phyloP scores from a whole-genome alignment of 2,797 vertebrate genomes.

The Pygocentrus nattereri region DNA sequence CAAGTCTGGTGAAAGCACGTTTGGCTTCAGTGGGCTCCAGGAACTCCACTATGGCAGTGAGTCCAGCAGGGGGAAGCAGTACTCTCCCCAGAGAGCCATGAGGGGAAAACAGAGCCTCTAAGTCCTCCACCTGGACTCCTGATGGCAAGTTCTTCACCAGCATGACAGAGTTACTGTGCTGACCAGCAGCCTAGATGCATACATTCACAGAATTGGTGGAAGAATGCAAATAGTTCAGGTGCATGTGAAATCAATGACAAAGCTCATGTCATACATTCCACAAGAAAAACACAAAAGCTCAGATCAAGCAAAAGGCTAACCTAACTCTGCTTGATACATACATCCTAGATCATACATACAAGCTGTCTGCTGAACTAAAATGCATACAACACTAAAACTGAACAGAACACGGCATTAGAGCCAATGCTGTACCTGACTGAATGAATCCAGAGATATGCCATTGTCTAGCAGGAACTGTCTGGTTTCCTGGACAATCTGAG shows the following conservation, averaged over 20 bases:
- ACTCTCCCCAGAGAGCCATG: slow-evolving; percentile 90
- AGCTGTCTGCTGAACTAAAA: background rate
- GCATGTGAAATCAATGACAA: too few relatives aligned
- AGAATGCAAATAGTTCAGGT: too few relatives aligned
- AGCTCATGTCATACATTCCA: background rate
- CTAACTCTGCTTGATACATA: too few relatives aligned
- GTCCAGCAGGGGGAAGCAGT: slow-evolving; percentile 90
- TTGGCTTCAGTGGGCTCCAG: slow-evolving; percentile 92
- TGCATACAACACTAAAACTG: background rate
- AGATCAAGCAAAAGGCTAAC: background rate
- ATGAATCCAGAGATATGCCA: slow-evolving; percentile 90
- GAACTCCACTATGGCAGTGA: slow-evolving; percentile 93
- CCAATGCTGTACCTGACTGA: slow-evolving; percentile 88
- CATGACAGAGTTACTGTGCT: slow-evolving; percentile 89
- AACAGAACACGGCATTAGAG: background rate
- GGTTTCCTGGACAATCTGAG: slow-evolving; percentile 93
- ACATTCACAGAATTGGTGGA: background rate
- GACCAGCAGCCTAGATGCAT: slow-evolving; percentile 81
- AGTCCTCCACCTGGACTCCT: slow-evolving; percentile 73
- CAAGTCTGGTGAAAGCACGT: slow-evolving; percentile 88
- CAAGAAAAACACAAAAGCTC: background rate
- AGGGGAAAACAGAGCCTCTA: slow-evolving; percentile 84
- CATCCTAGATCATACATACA: background rate
- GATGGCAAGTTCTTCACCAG: slow-evolving; percentile 94
- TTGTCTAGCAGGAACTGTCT: slow-evolving; percentile 91